phyloP scores from a whole-genome alignment of 2,113 vertebrate species.

The Pholis gunnellus region DNA sequence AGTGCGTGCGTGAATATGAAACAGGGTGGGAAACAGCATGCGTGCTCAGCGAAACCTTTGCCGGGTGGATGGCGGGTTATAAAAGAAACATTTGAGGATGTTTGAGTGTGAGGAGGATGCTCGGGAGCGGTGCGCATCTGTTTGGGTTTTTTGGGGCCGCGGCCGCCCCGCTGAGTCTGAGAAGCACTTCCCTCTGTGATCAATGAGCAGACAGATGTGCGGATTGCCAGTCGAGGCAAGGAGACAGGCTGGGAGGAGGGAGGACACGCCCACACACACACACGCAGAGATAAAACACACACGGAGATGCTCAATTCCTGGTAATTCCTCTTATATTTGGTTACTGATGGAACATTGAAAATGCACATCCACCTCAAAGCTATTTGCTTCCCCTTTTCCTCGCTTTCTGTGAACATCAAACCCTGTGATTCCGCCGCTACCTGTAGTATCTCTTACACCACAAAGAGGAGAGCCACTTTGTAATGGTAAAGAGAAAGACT shows the following conservation, averaged over 20 bases:
- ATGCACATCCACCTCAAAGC: slow-evolving; percentile 22
- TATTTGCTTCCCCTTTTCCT: slow-evolving; percentile 13
- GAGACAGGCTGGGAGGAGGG: slow-evolving; percentile 53
- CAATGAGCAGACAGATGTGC: slow-evolving; percentile 65
- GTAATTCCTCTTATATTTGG: slow-evolving; percentile 5
- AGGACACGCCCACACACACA: slow-evolving; percentile 31
- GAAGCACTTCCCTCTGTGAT: slow-evolving; percentile 63
- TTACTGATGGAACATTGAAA: slow-evolving; percentile 27
- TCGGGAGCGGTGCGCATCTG: slow-evolving; percentile 60
- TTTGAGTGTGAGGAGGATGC: slow-evolving; percentile 41
- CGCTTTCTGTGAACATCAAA: slow-evolving; percentile 51
- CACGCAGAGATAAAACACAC: slow-evolving; percentile 2
- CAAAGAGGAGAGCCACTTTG: slow-evolving; percentile 56
- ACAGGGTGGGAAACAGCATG: slow-evolving; percentile 16
- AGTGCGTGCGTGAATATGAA: slow-evolving; percentile 7
- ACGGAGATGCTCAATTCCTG: slow-evolving; percentile 3
- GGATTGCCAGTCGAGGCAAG: slow-evolving; percentile 53
- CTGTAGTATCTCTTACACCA: slow-evolving; percentile 65
- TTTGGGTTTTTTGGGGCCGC: slow-evolving; percentile 37
- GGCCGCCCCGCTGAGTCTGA: slow-evolving; percentile 39
- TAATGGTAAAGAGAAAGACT: slow-evolving; percentile 62
- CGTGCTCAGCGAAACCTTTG: slow-evolving; percentile 6
- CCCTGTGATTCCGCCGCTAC: slow-evolving; percentile 60
- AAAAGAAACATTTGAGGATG: slow-evolving; percentile 32
- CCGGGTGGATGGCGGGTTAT: slow-evolving; percentile 20